A percentile compares a stretch with the other conserved stretches of the same genome.
Conservation (phyloP, 1,140 invertebrate genomes). For the Drosophila sturtevanti region DNA sequence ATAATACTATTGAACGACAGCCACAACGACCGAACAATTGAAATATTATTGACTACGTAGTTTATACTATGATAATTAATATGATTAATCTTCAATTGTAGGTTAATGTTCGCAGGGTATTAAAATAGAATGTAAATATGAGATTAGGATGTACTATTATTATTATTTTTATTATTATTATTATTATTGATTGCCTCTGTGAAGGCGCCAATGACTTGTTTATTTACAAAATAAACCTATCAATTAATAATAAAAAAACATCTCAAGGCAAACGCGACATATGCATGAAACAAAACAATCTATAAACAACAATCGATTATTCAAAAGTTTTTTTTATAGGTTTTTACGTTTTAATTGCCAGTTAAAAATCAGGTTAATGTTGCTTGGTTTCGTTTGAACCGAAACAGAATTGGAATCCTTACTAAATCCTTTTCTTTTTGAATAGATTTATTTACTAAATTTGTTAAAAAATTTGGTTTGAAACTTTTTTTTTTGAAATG, state of each 20-base stretch:
- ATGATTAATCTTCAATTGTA: background rate
- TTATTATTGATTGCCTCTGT: background rate
- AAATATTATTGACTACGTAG: background rate
- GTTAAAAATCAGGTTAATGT: background rate
- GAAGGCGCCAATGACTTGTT: background rate
- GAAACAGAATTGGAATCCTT: no score
- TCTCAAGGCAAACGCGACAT: background rate
- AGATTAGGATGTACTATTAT: background rate
- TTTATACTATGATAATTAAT: background rate
- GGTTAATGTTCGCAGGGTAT: background rate
- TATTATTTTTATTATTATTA: background rate
- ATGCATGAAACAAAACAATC: background rate
- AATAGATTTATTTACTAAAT: no score
- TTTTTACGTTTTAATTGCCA: background rate
- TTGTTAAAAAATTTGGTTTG: no score
- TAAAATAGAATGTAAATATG: conserved; percentile 4
- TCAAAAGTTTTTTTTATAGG: background rate
- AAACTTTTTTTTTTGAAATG: no score
- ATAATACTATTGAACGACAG: background rate
- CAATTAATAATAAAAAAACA: background rate
- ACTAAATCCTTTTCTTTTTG: no score
- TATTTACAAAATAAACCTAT: background rate
- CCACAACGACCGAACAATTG: background rate
- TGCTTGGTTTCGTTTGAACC: background rate
- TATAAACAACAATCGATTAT: background rate